These are phyloP conservation scores for Nasua narica DNA, from an alignment of 2,797 vertebrate species.

Conservation along the genomic window DNA sequence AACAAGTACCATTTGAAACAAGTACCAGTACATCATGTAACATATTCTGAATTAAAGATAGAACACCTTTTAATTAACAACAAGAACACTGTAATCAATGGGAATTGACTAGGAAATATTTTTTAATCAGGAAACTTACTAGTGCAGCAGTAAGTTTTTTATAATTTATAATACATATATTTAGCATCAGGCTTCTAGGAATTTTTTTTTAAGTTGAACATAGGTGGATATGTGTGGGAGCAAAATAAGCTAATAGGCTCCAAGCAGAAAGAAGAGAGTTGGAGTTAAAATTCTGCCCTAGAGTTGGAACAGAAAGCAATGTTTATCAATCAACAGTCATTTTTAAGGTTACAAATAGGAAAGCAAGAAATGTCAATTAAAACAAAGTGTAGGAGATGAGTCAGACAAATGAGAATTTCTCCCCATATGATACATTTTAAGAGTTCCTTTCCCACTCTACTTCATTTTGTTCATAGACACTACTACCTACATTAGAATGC, in stretches of 20 bases:
- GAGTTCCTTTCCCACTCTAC: slow-evolving; percentile 48
- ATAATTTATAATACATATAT: background rate
- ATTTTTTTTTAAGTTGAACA: background rate
- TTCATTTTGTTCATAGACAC: background rate
- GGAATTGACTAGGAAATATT: background rate
- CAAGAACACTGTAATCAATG: background rate
- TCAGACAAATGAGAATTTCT: background rate
- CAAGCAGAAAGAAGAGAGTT: background rate
- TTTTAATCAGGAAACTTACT: background rate
- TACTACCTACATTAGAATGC: background rate
- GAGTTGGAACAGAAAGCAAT: slow-evolving; percentile 68
- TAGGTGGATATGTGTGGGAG: background rate
- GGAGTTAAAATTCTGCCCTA: background rate
- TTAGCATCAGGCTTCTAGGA: background rate
- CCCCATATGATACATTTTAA: slow-evolving; percentile 50
- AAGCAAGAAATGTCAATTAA: slow-evolving; percentile 80
- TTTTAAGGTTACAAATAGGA: slow-evolving; percentile 77
- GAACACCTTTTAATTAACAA: background rate
- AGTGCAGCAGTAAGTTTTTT: background rate
- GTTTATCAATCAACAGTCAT: slow-evolving; percentile 75
- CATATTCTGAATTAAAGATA: background rate
- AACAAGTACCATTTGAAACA: background rate
- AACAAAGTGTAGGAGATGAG: background rate
- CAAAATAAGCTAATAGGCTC: slow-evolving; percentile 49
- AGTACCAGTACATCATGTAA: background rate